phyloP scores from a whole-genome alignment of 2,797 vertebrate genomes.

The Anguilla megastoma region DNA sequence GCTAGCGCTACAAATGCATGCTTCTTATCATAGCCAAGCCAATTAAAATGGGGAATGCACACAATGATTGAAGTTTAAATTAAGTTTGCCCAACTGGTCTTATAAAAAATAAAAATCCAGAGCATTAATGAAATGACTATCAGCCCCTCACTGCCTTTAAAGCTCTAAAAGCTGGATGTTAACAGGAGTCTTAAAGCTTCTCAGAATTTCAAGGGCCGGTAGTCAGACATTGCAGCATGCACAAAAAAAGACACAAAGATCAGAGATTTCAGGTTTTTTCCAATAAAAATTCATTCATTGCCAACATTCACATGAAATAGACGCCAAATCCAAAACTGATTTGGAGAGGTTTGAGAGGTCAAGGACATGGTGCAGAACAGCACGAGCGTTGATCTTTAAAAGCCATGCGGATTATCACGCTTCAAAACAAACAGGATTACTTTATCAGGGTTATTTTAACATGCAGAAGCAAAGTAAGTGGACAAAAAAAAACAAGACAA shows the following conservation, averaged over 20 bases:
- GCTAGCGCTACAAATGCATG: not conserved
- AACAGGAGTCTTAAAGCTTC: not conserved
- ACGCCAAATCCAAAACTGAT: not conserved
- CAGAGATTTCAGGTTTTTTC: not conserved
- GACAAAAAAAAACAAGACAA: not conserved
- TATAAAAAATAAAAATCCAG: not conserved
- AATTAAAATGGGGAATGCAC: not conserved
- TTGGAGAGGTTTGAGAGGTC: not conserved
- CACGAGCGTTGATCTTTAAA: not conserved
- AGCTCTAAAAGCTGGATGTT: not conserved
- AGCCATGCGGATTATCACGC: not conserved
- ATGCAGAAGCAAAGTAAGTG: not conserved
- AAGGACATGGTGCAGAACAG: not conserved
- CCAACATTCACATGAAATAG: not conserved
- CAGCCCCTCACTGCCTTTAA: not conserved
- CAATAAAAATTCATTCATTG: not conserved
- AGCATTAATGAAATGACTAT: not conserved
- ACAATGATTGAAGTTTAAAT: not conserved
- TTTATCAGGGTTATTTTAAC: conserved; percentile 11
- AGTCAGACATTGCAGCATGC: not conserved
- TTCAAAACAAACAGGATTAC: not conserved
- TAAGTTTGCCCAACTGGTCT: not conserved
- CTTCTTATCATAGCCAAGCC: not conserved
- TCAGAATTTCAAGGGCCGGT: not conserved
- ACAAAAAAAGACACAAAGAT: not conserved